A percentile compares a stretch with the other conserved stretches of the same genome.
phyloP scores from a whole-genome alignment of 1,140 invertebrate species.

The Drosophila nannoptera region DNA sequence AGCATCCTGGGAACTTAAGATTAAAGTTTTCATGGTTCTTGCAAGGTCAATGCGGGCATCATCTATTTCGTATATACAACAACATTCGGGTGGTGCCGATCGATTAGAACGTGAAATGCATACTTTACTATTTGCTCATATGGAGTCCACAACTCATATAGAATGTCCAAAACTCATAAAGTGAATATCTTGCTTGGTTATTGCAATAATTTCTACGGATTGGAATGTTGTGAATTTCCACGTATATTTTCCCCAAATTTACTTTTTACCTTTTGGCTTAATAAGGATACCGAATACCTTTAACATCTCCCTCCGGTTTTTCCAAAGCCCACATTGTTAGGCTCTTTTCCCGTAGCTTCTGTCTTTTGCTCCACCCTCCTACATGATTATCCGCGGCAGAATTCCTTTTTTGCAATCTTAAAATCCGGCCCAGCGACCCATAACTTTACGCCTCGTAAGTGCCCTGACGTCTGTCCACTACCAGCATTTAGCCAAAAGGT shows the following conservation, averaged over 20 bases:
- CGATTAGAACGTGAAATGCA: neutral
- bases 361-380: neutral
- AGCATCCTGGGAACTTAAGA: slow-evolving; percentile 46
- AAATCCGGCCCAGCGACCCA: slow-evolving; percentile 34
- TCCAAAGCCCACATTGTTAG: too few relatives aligned
- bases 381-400: slow-evolving; percentile 16
- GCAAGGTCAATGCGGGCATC: slow-evolving; percentile 55
- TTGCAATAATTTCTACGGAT: too few relatives aligned
- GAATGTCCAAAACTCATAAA: too few relatives aligned
- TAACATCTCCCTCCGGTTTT: too few relatives aligned
- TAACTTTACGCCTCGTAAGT: slow-evolving; percentile 39
- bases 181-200: too few relatives aligned
- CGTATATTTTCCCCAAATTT: too few relatives aligned
- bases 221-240: too few relatives aligned
- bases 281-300: too few relatives aligned
- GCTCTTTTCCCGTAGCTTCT: too few relatives aligned
- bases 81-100: slow-evolving; percentile 5
- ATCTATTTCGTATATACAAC: neutral
- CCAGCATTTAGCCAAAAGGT: slow-evolving; percentile 75
- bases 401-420: slow-evolving; percentile 54
- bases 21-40: slow-evolving; percentile 8
- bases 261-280: too few relatives aligned
- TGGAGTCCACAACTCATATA: too few relatives aligned
- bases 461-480: slow-evolving; percentile 25
- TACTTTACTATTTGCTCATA: neutral